Percentiles rank a stretch among this genome's conserved stretches.
These are phyloP conservation scores for Erebia palarica DNA, from an alignment of 2,888 invertebrate genomes.

Conservation along the genomic window DNA sequence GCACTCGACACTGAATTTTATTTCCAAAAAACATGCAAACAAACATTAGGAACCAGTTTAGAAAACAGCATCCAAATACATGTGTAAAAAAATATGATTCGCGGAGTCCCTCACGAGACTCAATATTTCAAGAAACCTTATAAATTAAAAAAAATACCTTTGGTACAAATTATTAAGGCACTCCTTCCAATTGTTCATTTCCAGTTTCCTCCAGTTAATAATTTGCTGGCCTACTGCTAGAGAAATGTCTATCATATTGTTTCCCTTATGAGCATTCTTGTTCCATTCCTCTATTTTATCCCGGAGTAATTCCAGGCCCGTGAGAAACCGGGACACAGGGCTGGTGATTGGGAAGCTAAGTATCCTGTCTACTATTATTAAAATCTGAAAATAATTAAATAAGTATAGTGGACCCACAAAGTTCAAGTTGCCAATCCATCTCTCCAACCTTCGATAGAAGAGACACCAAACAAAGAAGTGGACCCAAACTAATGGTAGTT, in stretches of 20 bases:
- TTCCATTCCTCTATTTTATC: slow-evolving; percentile 96
- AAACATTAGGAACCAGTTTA: too few species aligned
- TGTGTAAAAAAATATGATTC: too few species aligned
- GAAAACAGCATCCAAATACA: too few species aligned
- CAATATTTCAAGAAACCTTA: not conserved
- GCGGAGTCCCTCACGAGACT: too few species aligned
- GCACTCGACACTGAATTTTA: too few species aligned
- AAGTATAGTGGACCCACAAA: too few species aligned
- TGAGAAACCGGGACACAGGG: slow-evolving; percentile 93
- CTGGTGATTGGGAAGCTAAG: slow-evolving; percentile 88
- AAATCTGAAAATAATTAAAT: slow-evolving; percentile 79
- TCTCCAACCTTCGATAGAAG: too few species aligned
- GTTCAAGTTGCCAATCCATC: too few species aligned
- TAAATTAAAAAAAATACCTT: slow-evolving; percentile 62
- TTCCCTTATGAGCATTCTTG: slow-evolving; percentile 92
- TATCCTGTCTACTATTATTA: slow-evolving; percentile 85
- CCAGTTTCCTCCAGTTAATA: slow-evolving; percentile 94
- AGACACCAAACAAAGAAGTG: too few species aligned
- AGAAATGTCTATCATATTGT: slow-evolving; percentile 90
- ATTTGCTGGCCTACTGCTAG: slow-evolving; percentile 90
- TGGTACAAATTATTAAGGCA: slow-evolving; percentile 87
- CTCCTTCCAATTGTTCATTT: slow-evolving; percentile 94
- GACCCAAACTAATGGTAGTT: too few species aligned
- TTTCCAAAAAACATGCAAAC: too few species aligned
- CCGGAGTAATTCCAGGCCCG: slow-evolving; percentile 94